Conservation (phyloP, 2,888 invertebrate genomes). For the Microplitis deprimator region DNA sequence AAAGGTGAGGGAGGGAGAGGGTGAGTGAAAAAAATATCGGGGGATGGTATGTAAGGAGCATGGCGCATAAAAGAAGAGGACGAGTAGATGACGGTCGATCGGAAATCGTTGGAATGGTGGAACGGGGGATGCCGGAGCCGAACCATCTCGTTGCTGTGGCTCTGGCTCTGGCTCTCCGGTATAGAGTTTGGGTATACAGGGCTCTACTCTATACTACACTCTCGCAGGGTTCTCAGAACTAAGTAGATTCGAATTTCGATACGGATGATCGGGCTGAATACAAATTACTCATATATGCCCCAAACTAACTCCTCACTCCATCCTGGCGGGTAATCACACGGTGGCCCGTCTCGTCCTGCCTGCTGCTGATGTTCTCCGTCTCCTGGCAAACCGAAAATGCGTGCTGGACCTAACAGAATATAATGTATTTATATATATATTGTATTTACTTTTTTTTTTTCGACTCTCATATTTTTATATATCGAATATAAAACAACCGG, state of each 20-base stretch:
- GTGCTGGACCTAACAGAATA: constrained; percentile 50
- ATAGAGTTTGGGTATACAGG: not conserved
- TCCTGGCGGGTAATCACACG: constrained; percentile 68
- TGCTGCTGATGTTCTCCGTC: not conserved
- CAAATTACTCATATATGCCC: constrained; percentile 71
- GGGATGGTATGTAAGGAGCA: no score
- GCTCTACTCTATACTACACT: constrained; percentile 22
- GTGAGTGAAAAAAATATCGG: not conserved
- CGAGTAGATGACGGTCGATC: constrained; percentile 38
- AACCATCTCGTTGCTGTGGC: not conserved
- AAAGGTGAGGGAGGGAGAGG: constrained; percentile 45
- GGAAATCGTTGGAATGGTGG: constrained; percentile 36
- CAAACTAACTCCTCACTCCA: constrained; percentile 53
- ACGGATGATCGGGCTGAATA: constrained; percentile 72
- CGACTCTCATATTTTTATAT: constrained; percentile 22
- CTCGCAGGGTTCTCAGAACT: constrained; percentile 67
- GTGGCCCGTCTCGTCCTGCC: constrained; percentile 62
- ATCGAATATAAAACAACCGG: not conserved
- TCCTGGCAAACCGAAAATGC: constrained; percentile 65
- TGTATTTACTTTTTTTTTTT: constrained; percentile 43
- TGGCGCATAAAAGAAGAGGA: constrained; percentile 35
- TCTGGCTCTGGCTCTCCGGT: constrained; percentile 1
- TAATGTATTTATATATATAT: constrained; percentile 34
- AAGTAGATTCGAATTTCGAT: constrained; percentile 72
- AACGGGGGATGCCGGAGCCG: constrained; percentile 30